These are phyloP conservation scores for Synanthedon myopaeformis DNA, from an alignment of 2,888 invertebrate genomes.

Conservation along the genomic window DNA sequence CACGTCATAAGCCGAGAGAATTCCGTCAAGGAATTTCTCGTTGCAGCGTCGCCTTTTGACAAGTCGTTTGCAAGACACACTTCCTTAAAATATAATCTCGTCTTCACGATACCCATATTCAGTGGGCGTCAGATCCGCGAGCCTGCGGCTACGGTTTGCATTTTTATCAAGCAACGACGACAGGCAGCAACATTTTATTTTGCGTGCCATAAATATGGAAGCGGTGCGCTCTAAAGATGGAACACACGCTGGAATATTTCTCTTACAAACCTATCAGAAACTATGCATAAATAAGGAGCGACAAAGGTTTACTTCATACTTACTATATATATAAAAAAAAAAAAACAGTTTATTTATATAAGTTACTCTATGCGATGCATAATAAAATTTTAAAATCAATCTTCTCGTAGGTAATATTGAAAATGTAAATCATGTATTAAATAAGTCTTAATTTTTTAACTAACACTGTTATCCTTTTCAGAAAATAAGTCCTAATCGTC, in stretches of 20 bases:
- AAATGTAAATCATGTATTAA: too few species aligned
- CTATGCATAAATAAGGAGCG: conserved; percentile 61
- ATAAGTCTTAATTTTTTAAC: too few species aligned
- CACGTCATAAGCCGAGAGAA: background rate
- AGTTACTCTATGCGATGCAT: too few species aligned
- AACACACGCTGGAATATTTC: conserved; percentile 47
- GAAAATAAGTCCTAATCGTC: too few species aligned
- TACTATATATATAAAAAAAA: too few species aligned
- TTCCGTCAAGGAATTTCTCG: background rate
- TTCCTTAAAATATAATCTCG: background rate
- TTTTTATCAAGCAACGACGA: conserved; percentile 64
- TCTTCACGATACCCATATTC: conserved; percentile 40
- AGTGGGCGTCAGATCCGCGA: conserved; percentile 35
- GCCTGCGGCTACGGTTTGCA: conserved; percentile 61
- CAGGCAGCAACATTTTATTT: conserved; percentile 61
- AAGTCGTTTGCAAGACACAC: background rate
- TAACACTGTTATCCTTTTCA: too few species aligned
- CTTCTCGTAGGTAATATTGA: too few species aligned
- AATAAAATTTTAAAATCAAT: too few species aligned
- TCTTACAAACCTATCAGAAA: conserved; percentile 62
- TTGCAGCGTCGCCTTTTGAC: background rate
- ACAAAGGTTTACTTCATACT: conserved; percentile 25
- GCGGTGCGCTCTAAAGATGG: conserved; percentile 29
- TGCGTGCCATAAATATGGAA: conserved; percentile 66
- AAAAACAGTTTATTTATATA: background rate